Base-by-base conservation (phyloP, 2,797 vertebrate genomes). In the Pseudochromis fuscus region DNA sequence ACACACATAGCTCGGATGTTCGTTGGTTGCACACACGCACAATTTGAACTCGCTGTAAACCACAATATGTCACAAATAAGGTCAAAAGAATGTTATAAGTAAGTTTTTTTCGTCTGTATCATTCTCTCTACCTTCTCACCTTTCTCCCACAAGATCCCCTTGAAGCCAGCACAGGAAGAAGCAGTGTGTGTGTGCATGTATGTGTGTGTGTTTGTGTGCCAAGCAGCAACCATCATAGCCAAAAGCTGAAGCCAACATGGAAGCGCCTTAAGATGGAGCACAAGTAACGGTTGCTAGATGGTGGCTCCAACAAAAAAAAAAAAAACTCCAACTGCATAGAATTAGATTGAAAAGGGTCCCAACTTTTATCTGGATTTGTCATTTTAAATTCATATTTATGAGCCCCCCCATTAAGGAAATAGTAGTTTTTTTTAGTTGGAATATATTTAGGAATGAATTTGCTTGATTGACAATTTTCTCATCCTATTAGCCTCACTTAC, bases 111-210 rank as follows among this genome's bases (percentile, higher is more conserved):
- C 19, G 28, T 77, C 38, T 60, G 23, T 72, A 73, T 84, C 55
- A 77, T 59, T 70, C 27, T 72, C 28, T 84, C 55, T 66, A 19
- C 60, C 44, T 71, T 63, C 49, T 73, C 75, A 82, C 81, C 67
- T 83, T 82, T 75, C 73, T 87, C 66, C 81, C 64, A 78, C 72
- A 81, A 85, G 66, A 77, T 67, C 60, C 23, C 31, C 59, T 62
- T 49, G 38, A 79, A 73, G 69, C 7, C 70, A 50, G 24, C 61
- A 45, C 71, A 77, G 65, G 48, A 44, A 78, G 53, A 72, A 56
- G 45, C 59, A n/a, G 50, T 52, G 27, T 72, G 31, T 58, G 49
- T n/a, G n/a, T n/a, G n/a, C n/a, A n/a, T n/a, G n/a, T n/a, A n/a
- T n/a, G 50, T 52, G 27, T 72, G 31, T 58, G 49, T 60, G 57